phyloP scores from a whole-genome alignment of 2,113 vertebrate species.

The Myotis lucifugus region DNA sequence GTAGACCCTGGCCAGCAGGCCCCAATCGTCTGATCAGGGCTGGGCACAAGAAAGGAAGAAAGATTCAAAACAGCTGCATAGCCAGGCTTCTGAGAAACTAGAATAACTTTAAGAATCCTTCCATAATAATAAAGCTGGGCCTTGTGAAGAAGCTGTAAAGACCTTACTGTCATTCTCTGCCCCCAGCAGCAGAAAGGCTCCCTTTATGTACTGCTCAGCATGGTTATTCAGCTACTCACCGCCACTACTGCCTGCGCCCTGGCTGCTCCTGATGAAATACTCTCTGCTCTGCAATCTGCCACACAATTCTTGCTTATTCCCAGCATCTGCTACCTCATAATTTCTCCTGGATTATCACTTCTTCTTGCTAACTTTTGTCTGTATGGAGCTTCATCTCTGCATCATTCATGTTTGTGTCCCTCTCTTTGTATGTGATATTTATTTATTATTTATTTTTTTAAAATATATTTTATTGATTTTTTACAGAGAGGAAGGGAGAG shows the following conservation, averaged over 20 bases:
- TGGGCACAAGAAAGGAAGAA: background rate
- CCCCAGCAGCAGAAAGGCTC: background rate
- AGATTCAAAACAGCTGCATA: slow-evolving; percentile 6
- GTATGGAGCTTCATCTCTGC: background rate
- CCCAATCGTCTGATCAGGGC: no score
- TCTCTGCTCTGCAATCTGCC: background rate
- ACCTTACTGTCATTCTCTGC: background rate
- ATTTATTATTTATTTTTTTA: no score
- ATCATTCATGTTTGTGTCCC: background rate
- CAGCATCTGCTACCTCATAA: background rate
- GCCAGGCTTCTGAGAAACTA: background rate
- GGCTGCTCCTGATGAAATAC: background rate
- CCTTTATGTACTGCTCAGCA: background rate
- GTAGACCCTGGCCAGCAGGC: no score
- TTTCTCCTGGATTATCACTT: background rate
- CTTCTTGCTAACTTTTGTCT: slow-evolving; percentile 19
- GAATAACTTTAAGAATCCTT: slow-evolving; percentile 24
- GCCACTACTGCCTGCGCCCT: background rate
- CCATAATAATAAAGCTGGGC: background rate
- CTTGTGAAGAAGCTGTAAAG: background rate
- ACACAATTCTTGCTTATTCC: background rate
- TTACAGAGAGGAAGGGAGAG: no score
- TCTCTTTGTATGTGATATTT: background rate
- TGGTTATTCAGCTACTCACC: background rate
- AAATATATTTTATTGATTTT: no score